Evolutionary conservation across 1,140 invertebrate genomes (phyloP).

Genomic region (Archivesica marissinica): DNA sequence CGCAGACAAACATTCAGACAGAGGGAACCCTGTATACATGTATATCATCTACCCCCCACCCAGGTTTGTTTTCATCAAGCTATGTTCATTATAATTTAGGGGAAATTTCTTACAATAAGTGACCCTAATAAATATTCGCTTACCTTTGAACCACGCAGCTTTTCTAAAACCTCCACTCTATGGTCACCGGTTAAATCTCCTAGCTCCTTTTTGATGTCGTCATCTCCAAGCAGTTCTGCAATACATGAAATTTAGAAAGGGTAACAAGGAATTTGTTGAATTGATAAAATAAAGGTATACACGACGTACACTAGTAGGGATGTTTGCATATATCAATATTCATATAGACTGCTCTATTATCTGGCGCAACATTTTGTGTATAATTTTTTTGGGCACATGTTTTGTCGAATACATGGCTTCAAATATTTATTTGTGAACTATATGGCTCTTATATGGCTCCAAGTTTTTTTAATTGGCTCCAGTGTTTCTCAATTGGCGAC

Average conservation of each 20-base stretch:
- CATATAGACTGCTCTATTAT: not conserved
- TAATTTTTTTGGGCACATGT: too few species aligned
- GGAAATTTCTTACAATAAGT: not conserved
- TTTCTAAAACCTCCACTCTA: slow-evolving; percentile 16
- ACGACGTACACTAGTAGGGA: not conserved
- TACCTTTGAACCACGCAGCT: slow-evolving; percentile 10
- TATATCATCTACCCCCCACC: too few species aligned
- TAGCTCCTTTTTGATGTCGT: not conserved
- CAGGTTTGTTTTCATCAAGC: too few species aligned
- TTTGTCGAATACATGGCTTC: too few species aligned
- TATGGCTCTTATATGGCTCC: too few species aligned
- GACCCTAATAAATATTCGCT: not conserved
- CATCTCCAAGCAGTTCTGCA: not conserved
- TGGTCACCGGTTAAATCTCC: slow-evolving; percentile 8
- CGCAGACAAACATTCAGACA: too few species aligned
- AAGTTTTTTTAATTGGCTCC: too few species aligned
- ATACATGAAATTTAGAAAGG: not conserved
- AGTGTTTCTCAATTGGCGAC: too few species aligned
- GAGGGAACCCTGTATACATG: too few species aligned
- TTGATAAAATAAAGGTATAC: not conserved
- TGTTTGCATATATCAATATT: not conserved
- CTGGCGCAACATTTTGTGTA: too few species aligned
- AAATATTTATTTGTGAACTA: too few species aligned
- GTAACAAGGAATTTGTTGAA: not conserved
- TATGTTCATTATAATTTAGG: not conserved